phyloP scores from a whole-genome alignment of 2,888 invertebrate species.

The Drosophila lacicola region DNA sequence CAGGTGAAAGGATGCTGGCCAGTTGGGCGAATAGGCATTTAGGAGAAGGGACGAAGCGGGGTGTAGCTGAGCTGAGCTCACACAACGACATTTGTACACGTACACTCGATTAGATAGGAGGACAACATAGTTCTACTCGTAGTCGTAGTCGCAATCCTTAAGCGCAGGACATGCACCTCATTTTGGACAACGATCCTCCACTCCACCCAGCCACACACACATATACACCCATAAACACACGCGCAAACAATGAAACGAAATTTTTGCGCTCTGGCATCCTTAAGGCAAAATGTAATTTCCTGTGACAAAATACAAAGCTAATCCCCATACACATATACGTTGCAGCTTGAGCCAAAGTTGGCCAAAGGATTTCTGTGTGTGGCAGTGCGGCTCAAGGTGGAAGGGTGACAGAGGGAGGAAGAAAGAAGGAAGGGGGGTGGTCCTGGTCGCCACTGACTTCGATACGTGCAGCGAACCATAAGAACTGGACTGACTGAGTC shows the following conservation, averaged over 20 bases:
- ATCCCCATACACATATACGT: conserved; percentile 61
- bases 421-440: too few species aligned
- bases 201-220: conserved; percentile 16
- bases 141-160: conserved; percentile 45
- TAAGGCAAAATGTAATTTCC: conserved; percentile 82
- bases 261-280: conserved; percentile 72
- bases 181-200: conserved; percentile 30
- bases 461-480: conserved; percentile 65
- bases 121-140: conserved; percentile 37
- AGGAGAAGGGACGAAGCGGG: conserved; percentile 35
- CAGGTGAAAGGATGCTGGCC: conserved; percentile 31
- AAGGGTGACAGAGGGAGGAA: too few species aligned
- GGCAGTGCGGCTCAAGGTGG: conserved; percentile 15
- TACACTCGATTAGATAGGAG: conserved; percentile 72
- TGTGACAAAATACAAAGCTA: conserved; percentile 82
- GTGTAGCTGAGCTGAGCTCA: conserved; percentile 39
- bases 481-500: conserved; percentile 35
- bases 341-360: conserved; percentile 58
- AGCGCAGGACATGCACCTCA: conserved; percentile 64
- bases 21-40: neutral
- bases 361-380: conserved; percentile 66
- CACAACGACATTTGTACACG: conserved; percentile 65
- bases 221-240: conserved; percentile 20
- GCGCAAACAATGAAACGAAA: conserved; percentile 74
- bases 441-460: conserved; percentile 41